Evolutionary conservation across 30 jellyfish, hydroid and myxozoan species (phyloP).

Genomic region (Hydra vulgaris): DNA sequence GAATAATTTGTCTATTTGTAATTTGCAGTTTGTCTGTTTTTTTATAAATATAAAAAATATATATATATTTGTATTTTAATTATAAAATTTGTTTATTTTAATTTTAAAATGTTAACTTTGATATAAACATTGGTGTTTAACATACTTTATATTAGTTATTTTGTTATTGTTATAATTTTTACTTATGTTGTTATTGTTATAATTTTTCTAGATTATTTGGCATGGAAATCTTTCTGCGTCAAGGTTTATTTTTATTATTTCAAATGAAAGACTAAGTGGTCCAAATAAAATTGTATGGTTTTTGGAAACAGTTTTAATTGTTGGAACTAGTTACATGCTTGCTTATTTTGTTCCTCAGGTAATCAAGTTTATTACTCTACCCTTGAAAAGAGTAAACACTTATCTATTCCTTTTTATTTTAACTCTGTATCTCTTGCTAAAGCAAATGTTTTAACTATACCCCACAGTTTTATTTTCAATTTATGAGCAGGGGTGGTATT

Average conservation of each 20-base stretch:
- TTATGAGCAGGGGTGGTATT: too few species aligned
- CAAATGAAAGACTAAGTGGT: conserved; percentile 51
- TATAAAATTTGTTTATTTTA: neutral
- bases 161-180: neutral
- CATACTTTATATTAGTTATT: neutral
- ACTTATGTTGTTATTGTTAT: neutral
- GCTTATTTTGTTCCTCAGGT: conserved; percentile 98
- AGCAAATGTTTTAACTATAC: too few species aligned
- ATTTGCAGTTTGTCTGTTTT: too few species aligned
- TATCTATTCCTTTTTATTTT: too few species aligned
- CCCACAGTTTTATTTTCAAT: too few species aligned
- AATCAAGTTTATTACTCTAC: too few species aligned
- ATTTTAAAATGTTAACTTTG: neutral
- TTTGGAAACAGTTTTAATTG: conserved; percentile 69
- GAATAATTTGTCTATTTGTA: too few species aligned
- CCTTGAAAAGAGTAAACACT: too few species aligned
- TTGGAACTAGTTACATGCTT: conserved; percentile 62
- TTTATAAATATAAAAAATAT: too few species aligned
- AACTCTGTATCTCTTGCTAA: too few species aligned
- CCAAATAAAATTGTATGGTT: conserved; percentile 78
- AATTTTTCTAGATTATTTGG: conserved; percentile 73
- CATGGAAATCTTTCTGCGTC: conserved; percentile 47
- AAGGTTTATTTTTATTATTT: conserved; percentile 20
- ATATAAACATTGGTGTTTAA: too few species aligned
- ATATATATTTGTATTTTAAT: too few species aligned